These are phyloP conservation scores for Heliconius aoede DNA, from an alignment of 2,888 invertebrate genomes.

Conservation along the genomic window DNA sequence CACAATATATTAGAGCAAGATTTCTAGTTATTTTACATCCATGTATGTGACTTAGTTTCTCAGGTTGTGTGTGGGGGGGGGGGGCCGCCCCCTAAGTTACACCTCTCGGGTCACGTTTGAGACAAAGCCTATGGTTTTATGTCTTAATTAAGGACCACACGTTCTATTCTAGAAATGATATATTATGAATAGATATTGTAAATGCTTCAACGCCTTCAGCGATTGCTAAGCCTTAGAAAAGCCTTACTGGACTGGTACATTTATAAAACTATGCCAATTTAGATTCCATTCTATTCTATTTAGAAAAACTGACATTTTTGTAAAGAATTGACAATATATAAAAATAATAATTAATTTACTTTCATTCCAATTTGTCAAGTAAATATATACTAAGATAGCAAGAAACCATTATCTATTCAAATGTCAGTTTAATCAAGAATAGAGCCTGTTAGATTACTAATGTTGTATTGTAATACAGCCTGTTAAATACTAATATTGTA, in stretches of 20 bases:
- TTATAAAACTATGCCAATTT: too few species aligned
- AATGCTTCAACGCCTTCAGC: slow-evolving; percentile 30
- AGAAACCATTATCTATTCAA: slow-evolving; percentile 32
- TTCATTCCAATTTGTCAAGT: slow-evolving; percentile 1
- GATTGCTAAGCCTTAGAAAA: background rate
- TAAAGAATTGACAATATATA: too few species aligned
- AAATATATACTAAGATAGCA: slow-evolving; percentile 18
- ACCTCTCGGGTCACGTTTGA: slow-evolving; percentile 69
- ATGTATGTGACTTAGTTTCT: slow-evolving; percentile 47
- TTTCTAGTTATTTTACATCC: slow-evolving; percentile 43
- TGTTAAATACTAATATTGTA: slow-evolving; percentile 28
- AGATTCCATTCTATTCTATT: too few species aligned
- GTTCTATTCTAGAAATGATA: slow-evolving; percentile 47
- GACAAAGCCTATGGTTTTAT: slow-evolving; percentile 74
- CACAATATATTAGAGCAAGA: background rate
- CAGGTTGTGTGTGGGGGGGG: slow-evolving; percentile 58
- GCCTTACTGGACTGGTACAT: too few species aligned
- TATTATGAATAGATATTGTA: slow-evolving; percentile 41
- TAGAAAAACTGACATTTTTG: too few species aligned
- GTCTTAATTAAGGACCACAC: slow-evolving; percentile 73
- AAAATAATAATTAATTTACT: too few species aligned
- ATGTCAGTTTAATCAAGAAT: slow-evolving; percentile 41
- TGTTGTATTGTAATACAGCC: slow-evolving; percentile 34
- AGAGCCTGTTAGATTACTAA: slow-evolving; percentile 30
- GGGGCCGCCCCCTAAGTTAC: too few species aligned